Percentiles rank a stretch among this genome's conserved stretches.
Conservation (phyloP, 2,888 invertebrate species). For the Eupithecia vulgata region DNA sequence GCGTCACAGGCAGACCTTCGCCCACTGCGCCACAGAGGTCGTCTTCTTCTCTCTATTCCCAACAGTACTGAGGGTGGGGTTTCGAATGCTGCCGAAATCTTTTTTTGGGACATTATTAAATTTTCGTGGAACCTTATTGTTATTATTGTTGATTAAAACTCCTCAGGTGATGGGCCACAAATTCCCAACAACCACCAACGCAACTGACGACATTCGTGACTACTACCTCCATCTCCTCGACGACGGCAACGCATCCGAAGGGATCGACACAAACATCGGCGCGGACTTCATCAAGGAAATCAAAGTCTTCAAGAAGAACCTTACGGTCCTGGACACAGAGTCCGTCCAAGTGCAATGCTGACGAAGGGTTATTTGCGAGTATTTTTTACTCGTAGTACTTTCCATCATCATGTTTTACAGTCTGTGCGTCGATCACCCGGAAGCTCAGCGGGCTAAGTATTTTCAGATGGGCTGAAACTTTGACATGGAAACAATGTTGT, state of each 20-base stretch:
- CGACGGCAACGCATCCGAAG: slow-evolving; percentile 48
- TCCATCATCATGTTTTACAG: slow-evolving; percentile 15
- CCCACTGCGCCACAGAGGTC: too few relatives aligned
- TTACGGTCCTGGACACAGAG: slow-evolving; percentile 54
- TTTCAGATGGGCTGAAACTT: background rate
- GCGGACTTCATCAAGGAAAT: slow-evolving; percentile 64
- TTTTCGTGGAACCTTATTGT: too few relatives aligned
- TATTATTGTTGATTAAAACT: background rate
- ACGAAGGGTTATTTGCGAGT: slow-evolving; percentile 26
- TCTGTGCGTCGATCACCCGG: slow-evolving; percentile 21
- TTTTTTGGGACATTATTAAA: too few relatives aligned
- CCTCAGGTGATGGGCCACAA: slow-evolving; percentile 71
- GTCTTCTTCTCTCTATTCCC: too few relatives aligned
- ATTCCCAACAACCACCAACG: slow-evolving; percentile 20
- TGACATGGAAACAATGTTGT: background rate
- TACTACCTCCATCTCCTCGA: slow-evolving; percentile 62
- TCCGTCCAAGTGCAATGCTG: slow-evolving; percentile 64
- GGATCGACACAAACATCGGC: slow-evolving; percentile 45
- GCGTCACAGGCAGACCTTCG: too few relatives aligned
- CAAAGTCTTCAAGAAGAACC: slow-evolving; percentile 53
- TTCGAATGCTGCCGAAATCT: too few relatives aligned
- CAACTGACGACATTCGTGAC: slow-evolving; percentile 44
- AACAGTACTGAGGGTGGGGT: too few relatives aligned
- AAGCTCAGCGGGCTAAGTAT: background rate
- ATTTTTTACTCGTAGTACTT: slow-evolving; percentile 3